phyloP scores from a whole-genome alignment of 2,888 invertebrate genomes.

The Diarsia dahlii region DNA sequence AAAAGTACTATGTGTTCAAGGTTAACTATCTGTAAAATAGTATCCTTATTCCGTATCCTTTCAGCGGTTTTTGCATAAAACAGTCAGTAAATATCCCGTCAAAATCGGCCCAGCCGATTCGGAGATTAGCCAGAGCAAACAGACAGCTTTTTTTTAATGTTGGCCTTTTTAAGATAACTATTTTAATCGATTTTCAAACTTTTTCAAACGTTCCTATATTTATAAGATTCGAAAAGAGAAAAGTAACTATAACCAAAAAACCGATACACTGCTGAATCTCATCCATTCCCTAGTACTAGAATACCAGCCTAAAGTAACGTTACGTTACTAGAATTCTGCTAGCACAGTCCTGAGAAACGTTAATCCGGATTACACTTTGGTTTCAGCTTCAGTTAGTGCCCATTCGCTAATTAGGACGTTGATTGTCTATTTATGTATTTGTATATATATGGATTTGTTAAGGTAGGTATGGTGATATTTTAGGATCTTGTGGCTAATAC shows the following conservation, averaged over 20 bases:
- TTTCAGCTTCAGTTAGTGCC: constrained; percentile 43
- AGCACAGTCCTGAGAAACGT: constrained; percentile 28
- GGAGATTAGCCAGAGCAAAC: too few relatives aligned
- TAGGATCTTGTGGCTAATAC: too few relatives aligned
- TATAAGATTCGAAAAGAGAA: background rate
- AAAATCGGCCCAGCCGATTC: too few relatives aligned
- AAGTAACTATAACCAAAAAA: background rate
- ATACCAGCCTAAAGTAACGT: background rate
- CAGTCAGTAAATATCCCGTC: too few relatives aligned
- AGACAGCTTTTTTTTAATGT: too few relatives aligned
- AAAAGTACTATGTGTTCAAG: too few relatives aligned
- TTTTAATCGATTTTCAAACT: background rate
- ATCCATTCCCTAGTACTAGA: background rate
- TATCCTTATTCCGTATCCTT: too few relatives aligned
- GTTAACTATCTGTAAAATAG: too few relatives aligned
- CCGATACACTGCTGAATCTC: background rate
- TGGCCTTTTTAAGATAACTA: background rate
- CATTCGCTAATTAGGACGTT: constrained; percentile 51
- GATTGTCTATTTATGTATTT: constrained; percentile 15
- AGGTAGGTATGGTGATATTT: background rate
- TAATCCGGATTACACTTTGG: constrained; percentile 56
- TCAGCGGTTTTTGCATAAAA: too few relatives aligned
- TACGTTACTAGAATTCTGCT: constrained; percentile 20
- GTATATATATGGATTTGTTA: background rate
- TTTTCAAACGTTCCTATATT: background rate